Conservation (phyloP, 2,797 vertebrate species). For the Tapera naevia region DNA sequence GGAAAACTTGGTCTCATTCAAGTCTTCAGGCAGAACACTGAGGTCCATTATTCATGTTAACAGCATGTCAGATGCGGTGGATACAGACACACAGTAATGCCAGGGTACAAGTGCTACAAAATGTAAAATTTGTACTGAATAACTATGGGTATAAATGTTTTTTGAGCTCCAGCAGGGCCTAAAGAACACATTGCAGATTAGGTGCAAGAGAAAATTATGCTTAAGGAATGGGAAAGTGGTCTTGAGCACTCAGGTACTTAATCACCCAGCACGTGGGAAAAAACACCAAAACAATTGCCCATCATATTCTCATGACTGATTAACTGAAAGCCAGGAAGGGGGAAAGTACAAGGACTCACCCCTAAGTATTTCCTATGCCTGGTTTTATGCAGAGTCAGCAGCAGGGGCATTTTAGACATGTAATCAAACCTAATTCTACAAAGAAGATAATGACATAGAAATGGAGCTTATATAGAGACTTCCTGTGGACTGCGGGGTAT, state of each 20-base stretch:
- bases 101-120: background rate
- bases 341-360: background rate
- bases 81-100: background rate
- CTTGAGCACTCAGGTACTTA: slow-evolving; percentile 38
- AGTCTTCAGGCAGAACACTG: background rate
- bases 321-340: background rate
- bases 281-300: background rate
- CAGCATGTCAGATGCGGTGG: background rate
- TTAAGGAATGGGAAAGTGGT: slow-evolving; percentile 6
- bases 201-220: slow-evolving; percentile 6
- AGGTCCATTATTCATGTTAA: background rate
- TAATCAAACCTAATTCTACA: background rate
- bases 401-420: background rate
- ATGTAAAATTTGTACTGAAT: background rate
- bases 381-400: background rate
- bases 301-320: background rate
- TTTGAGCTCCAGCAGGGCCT: slow-evolving; percentile 24
- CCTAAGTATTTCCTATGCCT: background rate
- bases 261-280: background rate
- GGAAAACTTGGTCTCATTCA: background rate
- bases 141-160: slow-evolving; percentile 3
- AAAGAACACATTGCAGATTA: slow-evolving; percentile 19
- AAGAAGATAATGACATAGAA: background rate
- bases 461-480: background rate
- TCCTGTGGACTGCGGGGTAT: background rate